Evolutionary conservation across 2,888 invertebrate genomes (phyloP), one percentile per base, ranked within the genome.

Genomic region (Alviniconcha strummeri): DNA sequence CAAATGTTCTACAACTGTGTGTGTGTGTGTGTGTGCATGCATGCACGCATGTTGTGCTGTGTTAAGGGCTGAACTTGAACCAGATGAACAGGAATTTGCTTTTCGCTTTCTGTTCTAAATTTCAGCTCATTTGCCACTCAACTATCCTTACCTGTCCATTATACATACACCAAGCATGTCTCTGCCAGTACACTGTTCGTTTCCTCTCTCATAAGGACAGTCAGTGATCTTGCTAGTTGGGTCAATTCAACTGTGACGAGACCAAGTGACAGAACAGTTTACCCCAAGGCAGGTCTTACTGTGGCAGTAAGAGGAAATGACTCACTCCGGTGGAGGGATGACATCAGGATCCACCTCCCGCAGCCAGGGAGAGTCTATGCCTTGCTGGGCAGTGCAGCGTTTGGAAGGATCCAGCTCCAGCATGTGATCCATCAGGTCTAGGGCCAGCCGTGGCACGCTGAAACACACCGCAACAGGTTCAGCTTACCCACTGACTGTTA

Each of bases 351-450:
- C 96, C 79, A 99, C 96, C 93, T 97, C 96, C 94, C 96, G 97
- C 83, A 99, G 95, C 99, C 99, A 99, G 60, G 96, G 95, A 87
- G 97, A 97, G 93, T 97, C 96, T 6, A 99, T 95, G 5, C 99
- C 99, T 91, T 98, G 97, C 87, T 98, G 97, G 3, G 99, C 98
- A 1, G 98, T 97, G 88, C 99, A 97, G 88, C 99, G 95, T 92
- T 96, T 96, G 78, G 96, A 96, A 0, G 99, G 99, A 95, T 99
- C 99, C 89, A 99, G 94, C 92, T 98, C 98, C 88, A 99, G 94
- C 99, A 99, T 99, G 93, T 96, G 96, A 94, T 99, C 99, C 81
- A 99, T 95, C 86, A 99, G 95, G 93, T 98, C 98, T 83, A 99
- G 95, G 0, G 99, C 98, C 54, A 96, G 95, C 6, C 95, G 94